Evolutionary conservation across 2,113 vertebrate species (phyloP).

Genomic region (Chloroceryle aenea): DNA sequence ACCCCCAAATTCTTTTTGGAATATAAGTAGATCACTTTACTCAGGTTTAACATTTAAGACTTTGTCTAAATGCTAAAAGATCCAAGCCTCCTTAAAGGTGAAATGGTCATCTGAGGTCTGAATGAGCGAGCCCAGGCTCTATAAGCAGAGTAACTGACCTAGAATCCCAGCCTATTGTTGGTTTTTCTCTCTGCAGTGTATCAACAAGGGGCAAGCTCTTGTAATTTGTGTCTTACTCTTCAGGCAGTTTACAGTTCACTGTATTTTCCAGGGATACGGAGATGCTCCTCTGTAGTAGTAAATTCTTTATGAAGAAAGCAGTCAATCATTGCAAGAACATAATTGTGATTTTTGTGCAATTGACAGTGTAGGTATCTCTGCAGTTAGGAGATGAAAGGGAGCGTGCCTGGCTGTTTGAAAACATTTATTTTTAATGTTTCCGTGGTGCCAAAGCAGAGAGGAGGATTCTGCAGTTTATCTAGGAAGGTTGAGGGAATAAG

Average conservation of each 20-base stretch:
- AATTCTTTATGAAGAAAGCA: conserved; percentile 34
- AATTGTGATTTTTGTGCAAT: conserved; percentile 10
- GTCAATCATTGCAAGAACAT: not conserved
- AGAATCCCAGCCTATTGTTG: not conserved
- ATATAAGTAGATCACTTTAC: not conserved
- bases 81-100: not conserved
- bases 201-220: not conserved
- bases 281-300: not conserved
- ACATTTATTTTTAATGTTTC: conserved; percentile 39
- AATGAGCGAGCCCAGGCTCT: not conserved
- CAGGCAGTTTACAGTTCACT: not conserved
- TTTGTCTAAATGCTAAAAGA: conserved; percentile 12
- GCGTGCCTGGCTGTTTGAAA: not conserved
- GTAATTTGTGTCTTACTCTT: not conserved
- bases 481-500: not conserved
- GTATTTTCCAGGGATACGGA: not conserved
- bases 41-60: conserved; percentile 7
- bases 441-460: not conserved
- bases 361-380: not conserved
- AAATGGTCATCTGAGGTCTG: not conserved
- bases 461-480: not conserved
- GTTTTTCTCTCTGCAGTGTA: not conserved
- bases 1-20: not conserved
- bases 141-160: not conserved
- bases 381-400: not conserved